A percentile compares a stretch with the other conserved stretches of the same genome.
Evolutionary conservation across 2,113 vertebrate species (phyloP).

Genomic region (Eidolon helvum): DNA sequence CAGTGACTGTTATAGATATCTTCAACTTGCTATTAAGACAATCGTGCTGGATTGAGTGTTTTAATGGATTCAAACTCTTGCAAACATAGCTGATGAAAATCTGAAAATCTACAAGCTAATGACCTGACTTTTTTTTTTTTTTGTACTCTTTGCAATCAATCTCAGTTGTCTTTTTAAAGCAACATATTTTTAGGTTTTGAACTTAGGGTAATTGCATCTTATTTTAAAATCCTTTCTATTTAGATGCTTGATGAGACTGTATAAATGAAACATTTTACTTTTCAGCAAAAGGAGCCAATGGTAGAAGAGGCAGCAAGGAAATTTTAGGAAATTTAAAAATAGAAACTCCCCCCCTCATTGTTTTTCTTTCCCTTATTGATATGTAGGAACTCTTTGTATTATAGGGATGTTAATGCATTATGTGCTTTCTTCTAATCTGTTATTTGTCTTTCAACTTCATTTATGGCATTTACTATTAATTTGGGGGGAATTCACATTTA

Average conservation of each 20-base stretch:
- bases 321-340: background rate
- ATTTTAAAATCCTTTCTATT: constrained; percentile 76
- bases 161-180: constrained; percentile 63
- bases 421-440: background rate
- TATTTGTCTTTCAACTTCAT: background rate
- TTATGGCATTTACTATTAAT: background rate
- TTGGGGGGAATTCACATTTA: background rate
- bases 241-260: constrained; percentile 41
- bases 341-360: background rate
- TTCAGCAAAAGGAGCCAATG: background rate
- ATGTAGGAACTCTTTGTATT: background rate
- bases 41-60: constrained; percentile 12
- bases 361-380: background rate
- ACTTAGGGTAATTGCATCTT: constrained; percentile 75
- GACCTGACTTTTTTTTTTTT: constrained; percentile 41
- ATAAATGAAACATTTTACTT: constrained; percentile 24
- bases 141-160: constrained; percentile 68
- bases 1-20: background rate
- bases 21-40: background rate
- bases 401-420: background rate
- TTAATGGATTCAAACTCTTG: constrained; percentile 60
- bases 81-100: constrained; percentile 61
- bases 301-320: background rate
- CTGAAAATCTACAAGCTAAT: constrained; percentile 62
- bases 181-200: constrained; percentile 61